These are phyloP conservation scores for Poeciliopsis paucimaculata DNA, from an alignment of 2,797 vertebrate genomes.

Conservation along the genomic window DNA sequence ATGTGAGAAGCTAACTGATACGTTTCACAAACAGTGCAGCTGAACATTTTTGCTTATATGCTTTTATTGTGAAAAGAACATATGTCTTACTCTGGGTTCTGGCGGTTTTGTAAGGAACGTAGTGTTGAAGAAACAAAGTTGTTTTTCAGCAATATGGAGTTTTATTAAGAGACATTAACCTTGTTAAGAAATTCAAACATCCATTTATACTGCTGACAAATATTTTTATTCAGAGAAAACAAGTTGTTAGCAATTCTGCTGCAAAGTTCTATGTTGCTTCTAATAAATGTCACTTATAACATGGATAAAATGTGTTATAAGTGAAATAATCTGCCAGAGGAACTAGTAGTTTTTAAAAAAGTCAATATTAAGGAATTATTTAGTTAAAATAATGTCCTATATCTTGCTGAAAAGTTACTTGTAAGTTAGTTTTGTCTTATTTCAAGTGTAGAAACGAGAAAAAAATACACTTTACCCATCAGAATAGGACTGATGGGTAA, in stretches of 20 bases:
- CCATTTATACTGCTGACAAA: background rate
- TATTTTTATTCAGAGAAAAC: background rate
- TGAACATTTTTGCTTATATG: background rate
- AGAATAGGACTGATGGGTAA: background rate
- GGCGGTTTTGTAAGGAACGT: background rate
- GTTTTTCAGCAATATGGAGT: background rate
- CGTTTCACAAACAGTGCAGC: background rate
- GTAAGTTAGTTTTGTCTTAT: too few species aligned
- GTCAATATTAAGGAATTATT: too few species aligned
- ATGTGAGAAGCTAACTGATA: background rate
- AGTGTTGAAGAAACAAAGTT: background rate
- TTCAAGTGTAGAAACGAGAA: too few species aligned
- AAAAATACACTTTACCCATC: background rate
- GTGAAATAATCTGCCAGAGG: too few species aligned
- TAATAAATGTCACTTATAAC: background rate
- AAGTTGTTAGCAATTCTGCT: background rate
- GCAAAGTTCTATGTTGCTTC: background rate
- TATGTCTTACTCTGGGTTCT: background rate
- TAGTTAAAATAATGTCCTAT: too few species aligned
- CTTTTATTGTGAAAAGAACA: background rate
- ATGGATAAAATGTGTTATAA: too few species aligned
- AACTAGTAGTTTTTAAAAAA: too few species aligned
- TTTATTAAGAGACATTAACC: background rate
- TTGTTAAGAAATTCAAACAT: background rate
- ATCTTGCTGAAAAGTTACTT: too few species aligned